These are phyloP conservation scores for Drosophila azteca DNA, from an alignment of 1,140 invertebrate species.

Conservation along the genomic window DNA sequence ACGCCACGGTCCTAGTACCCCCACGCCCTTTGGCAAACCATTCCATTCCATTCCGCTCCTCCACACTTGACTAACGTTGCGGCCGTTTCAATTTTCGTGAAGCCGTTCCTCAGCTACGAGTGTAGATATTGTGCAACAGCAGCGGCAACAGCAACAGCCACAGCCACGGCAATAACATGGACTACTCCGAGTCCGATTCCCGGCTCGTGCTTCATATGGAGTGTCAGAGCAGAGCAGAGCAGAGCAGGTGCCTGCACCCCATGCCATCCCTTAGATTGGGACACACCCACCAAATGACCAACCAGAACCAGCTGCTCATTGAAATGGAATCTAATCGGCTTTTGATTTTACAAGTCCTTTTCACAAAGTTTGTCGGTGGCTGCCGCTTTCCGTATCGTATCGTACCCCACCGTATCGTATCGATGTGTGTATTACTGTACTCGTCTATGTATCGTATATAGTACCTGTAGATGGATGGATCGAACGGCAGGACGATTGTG, in stretches of 20 bases:
- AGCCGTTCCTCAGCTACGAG: slow-evolving; percentile 14
- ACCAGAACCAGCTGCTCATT: slow-evolving; percentile 76
- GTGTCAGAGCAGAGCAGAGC: neutral
- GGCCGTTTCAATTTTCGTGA: slow-evolving; percentile 39
- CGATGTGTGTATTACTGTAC: slow-evolving; percentile 53
- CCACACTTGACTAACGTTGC: slow-evolving; percentile 22
- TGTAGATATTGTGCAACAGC: slow-evolving; percentile 25
- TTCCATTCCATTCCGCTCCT: neutral
- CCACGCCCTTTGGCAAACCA: neutral
- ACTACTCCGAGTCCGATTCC: slow-evolving; percentile 26
- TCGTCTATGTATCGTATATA: slow-evolving; percentile 2
- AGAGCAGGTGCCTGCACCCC: neutral
- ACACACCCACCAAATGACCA: slow-evolving; percentile 71
- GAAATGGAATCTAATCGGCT: slow-evolving; percentile 81
- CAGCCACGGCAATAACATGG: slow-evolving; percentile 50
- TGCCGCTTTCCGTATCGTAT: slow-evolving; percentile 22
- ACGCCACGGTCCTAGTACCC: neutral
- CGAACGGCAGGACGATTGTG: neutral
- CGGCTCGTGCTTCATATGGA: slow-evolving; percentile 9
- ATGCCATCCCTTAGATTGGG: neutral
- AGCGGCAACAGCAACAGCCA: neutral
- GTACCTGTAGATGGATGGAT: slow-evolving; percentile 6
- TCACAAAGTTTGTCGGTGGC: slow-evolving; percentile 71
- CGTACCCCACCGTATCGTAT: neutral
- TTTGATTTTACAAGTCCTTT: slow-evolving; percentile 81